Evolutionary conservation across 1,140 invertebrate genomes (phyloP), one percentile per base, ranked within the genome.

Genomic region (Acromyrmex heyeri): DNA sequence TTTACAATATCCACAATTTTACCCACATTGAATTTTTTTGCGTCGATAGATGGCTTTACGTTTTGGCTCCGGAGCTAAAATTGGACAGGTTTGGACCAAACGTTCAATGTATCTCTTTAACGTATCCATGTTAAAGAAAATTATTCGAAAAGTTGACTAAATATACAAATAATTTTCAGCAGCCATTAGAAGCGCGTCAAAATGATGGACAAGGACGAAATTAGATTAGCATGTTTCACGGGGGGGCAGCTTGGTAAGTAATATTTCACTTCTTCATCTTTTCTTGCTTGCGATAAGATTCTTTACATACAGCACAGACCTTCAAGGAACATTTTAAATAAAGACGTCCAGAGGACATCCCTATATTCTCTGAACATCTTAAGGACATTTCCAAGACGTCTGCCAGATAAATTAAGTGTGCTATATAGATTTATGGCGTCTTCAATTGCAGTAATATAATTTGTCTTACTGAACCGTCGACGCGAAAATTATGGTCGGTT

Each of bases 381-480:
- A 38, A 38, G 7, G 34, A 38, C 6, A 38, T 38, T 38, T 38
- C 6, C 0, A 38, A 0, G 6, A 38, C 34, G 6, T 44, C 8
- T 44, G 7, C 10, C 38, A 44, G 38, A 44, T 44, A 44, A 44
- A 44, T 44, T 44, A 44, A 44, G 38, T 44, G 38, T 44, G 38
- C 38, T 44, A 16, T 50, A 50, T 16, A 44, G 48, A 14, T 50
- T 50, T 50, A 50, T 5, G 14, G 18, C 18, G 27, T 77, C 44
- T 62, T 12, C 21, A 50, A 78, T 30, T 50, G 38, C 24, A 44
- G 21, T 2, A 12, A 72, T 21, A 59, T 72, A 30, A 50, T 24
- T 81, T 44, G 65, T 72, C n/a, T 73, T 34, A 30, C 59, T 18
- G n/a, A 67, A 44, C 1, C 7, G 30, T 30, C 27, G 18, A 72